Evolutionary conservation across 1,140 invertebrate genomes (phyloP), one percentile per base, ranked within the genome.

Genomic region (Nylanderia fulva): DNA sequence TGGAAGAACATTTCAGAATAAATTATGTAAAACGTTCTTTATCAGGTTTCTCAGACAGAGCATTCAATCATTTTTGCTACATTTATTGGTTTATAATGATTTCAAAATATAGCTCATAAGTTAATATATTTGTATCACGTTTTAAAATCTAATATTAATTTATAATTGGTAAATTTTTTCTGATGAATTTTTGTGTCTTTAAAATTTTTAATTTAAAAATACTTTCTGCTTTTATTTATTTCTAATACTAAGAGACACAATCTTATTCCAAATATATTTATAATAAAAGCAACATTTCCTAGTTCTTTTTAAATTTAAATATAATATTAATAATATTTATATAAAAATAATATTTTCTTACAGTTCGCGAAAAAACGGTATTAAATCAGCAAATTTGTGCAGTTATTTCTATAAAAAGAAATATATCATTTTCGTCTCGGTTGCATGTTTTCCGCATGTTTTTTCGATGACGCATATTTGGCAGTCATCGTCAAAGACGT

Each of bases 391-490:
- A 42, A 5, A 58, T 39, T 24, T 54, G 2, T 56, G 58, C 13
- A n/a, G 2, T 54, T 39, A 21, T n/a, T 21, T 21, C 0, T 48
- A 36, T 48, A 29, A 13, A 52, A 64, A 60, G n/a, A 75, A 27
- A 21, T 29, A 39, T 39, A 27, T 75, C 21, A 6, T 21, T 39
- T 33, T 48, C 5, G 42, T 79, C 15, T 79, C 8, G 24, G 21
- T 29, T 27, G 24, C 29, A 66, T 66, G 18, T 66, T 29, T 29
- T 18, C 2, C 39, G 13, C 24, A 9, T 6, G 42, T 77, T n/a
- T 54, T 79, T 68, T 33, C 27, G 45, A 4, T 79, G 61, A 79
- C 63, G 63, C 76, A 79, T 68, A 21, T 68, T 39, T 79, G 63
- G 63, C 76, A 79, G 8, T 79, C 42, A 6, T n/a, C 42, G 9